Percentiles rank a stretch among this genome's conserved stretches.
These are phyloP conservation scores for Mesorhabditis sp. DNA, from an alignment of 2,888 invertebrate species.

Conservation along the genomic window DNA sequence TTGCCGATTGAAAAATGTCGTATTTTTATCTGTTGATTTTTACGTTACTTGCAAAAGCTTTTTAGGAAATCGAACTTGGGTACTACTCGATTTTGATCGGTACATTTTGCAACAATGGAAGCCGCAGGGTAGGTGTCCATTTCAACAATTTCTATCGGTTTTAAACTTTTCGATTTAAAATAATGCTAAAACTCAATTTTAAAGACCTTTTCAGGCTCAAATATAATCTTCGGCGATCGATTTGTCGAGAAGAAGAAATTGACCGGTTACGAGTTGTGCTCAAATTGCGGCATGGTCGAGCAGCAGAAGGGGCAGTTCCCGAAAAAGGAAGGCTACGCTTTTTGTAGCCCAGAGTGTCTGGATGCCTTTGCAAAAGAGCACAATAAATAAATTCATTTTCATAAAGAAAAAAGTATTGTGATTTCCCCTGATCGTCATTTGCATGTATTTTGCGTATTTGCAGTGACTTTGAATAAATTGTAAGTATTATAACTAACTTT, in stretches of 20 bases:
- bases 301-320: constrained; percentile 22
- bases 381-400: background rate
- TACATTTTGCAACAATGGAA: constrained; percentile 49
- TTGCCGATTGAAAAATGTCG: background rate
- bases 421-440: background rate
- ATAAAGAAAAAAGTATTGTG: background rate
- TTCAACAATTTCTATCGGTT: background rate
- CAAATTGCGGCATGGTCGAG: constrained; percentile 52
- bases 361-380: background rate
- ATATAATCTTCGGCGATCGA: constrained; percentile 52
- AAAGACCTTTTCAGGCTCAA: too few relatives aligned
- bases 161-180: too few relatives aligned
- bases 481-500: too few relatives aligned
- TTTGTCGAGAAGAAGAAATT: constrained; percentile 36
- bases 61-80: constrained; percentile 54
- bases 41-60: background rate
- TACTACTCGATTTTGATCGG: constrained; percentile 53
- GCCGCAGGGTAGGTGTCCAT: constrained; percentile 35
- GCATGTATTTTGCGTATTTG: too few relatives aligned
- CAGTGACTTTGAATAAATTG: too few relatives aligned
- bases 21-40: background rate
- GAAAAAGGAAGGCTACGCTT: background rate
- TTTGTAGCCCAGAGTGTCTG: background rate
- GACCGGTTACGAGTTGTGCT: constrained; percentile 40
- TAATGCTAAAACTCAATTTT: too few relatives aligned